phyloP scores from a whole-genome alignment of 2,113 vertebrate genomes.

The Oxyura jamaicensis region DNA sequence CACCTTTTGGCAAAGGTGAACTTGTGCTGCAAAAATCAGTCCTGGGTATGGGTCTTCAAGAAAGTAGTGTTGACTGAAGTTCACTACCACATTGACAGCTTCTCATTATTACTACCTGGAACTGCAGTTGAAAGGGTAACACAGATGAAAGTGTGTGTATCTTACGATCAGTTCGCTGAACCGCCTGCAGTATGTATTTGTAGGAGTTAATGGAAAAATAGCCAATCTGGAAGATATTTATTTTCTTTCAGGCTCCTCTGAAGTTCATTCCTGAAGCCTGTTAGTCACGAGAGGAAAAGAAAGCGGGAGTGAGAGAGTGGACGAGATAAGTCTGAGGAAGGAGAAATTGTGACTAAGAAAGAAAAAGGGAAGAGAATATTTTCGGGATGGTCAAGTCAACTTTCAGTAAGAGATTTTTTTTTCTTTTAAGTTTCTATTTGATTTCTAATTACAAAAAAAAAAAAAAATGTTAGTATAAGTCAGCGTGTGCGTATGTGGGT shows the following conservation, averaged over 20 bases:
- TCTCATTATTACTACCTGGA: neutral
- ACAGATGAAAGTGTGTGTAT: neutral
- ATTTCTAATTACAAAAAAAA: neutral
- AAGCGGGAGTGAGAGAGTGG: neutral
- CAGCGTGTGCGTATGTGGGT: neutral
- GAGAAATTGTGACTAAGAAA: neutral
- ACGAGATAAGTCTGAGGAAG: slow-evolving; percentile 9
- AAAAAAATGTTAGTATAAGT: neutral
- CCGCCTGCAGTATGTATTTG: neutral
- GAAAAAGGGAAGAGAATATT: neutral
- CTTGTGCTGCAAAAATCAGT: neutral
- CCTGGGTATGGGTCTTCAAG: neutral
- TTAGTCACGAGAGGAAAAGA: neutral
- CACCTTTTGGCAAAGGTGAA: neutral
- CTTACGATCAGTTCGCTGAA: slow-evolving; percentile 2
- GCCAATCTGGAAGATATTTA: slow-evolving; percentile 33
- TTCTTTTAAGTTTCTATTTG: neutral
- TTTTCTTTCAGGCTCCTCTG: neutral
- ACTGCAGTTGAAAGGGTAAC: neutral
- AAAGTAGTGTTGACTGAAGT: neutral
- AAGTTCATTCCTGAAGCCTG: slow-evolving; percentile 9
- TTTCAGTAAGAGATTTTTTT: neutral
- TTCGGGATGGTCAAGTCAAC: slow-evolving; percentile 18
- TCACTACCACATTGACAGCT: neutral
- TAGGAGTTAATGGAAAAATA: neutral